Conservation (phyloP, 2,888 invertebrate genomes). For the Ferrisia virgata region DNA sequence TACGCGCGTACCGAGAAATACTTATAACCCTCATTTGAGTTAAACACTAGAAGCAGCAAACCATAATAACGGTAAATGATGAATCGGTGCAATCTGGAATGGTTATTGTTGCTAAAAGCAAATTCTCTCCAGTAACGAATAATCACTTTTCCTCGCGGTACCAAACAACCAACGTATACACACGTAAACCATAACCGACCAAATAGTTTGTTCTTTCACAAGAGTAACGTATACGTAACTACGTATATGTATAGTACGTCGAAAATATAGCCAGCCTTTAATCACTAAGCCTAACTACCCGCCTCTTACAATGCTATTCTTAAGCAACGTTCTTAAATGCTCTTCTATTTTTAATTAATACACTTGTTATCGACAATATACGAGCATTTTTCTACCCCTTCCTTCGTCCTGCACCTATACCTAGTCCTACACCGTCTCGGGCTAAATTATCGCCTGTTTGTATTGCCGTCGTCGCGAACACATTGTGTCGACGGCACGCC, state of each 20-base stretch:
- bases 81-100: conserved; percentile 23
- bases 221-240: no score
- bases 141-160: background rate
- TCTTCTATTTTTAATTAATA: conserved; percentile 19
- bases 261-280: conserved; percentile 13
- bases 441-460: background rate
- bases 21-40: conserved; percentile 31
- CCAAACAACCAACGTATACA: background rate
- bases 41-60: conserved; percentile 13
- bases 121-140: background rate
- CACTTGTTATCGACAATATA: background rate
- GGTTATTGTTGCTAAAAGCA: conserved; percentile 16
- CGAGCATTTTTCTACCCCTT: background rate
- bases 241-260: no score
- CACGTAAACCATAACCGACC: background rate
- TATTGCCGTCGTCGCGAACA: background rate
- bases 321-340: background rate
- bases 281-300: background rate
- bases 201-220: conserved; percentile 6
- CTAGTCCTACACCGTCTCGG: background rate
- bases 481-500: background rate
- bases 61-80: conserved; percentile 33
- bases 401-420: background rate
- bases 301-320: background rate
- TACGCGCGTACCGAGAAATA: conserved; percentile 10